Evolutionary conservation across 2,797 vertebrate genomes (phyloP).

Genomic region (Scarus forsteni): DNA sequence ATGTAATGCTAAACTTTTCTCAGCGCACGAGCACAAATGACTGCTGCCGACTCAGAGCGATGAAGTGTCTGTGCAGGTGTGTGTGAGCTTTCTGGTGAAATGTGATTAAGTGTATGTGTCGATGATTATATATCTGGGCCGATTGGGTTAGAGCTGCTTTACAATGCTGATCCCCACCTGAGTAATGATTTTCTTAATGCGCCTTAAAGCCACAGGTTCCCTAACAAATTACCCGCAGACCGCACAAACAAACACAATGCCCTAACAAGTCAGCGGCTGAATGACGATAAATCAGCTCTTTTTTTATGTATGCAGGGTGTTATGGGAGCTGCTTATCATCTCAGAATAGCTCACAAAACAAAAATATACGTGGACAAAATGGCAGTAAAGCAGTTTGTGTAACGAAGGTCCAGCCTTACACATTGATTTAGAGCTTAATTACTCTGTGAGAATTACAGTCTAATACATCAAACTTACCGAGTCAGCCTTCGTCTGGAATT

Average conservation of each 20-base stretch:
- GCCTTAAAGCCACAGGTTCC: slow-evolving; percentile 55
- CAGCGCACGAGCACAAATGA: slow-evolving; percentile 41
- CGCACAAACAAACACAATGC: slow-evolving; percentile 45
- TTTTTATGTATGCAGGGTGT: slow-evolving; percentile 12
- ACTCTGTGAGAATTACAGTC: slow-evolving; percentile 2
- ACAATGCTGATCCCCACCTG: slow-evolving; percentile 59
- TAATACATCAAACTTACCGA: slow-evolving; percentile 1
- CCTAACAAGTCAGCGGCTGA: slow-evolving; percentile 54
- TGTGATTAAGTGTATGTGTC: slow-evolving; percentile 10
- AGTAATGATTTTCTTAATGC: slow-evolving; percentile 65
- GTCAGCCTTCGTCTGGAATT: not conserved
- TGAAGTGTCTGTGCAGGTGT: slow-evolving; percentile 10
- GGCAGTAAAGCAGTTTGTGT: not conserved
- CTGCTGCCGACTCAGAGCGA: slow-evolving; percentile 55
- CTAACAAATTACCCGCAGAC: slow-evolving; percentile 46
- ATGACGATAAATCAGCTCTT: slow-evolving; percentile 48
- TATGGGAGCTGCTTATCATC: slow-evolving; percentile 19
- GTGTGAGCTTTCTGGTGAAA: slow-evolving; percentile 10
- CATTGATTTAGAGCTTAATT: slow-evolving; percentile 14
- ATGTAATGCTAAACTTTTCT: slow-evolving; percentile 36
- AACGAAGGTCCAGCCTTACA: not conserved
- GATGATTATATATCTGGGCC: slow-evolving; percentile 10
- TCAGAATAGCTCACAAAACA: slow-evolving; percentile 11
- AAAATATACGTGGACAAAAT: not conserved
- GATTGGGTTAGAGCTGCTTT: slow-evolving; percentile 36